phyloP scores from a whole-genome alignment of 2,113 vertebrate species.

The Petrocephalus microphthalmus region DNA sequence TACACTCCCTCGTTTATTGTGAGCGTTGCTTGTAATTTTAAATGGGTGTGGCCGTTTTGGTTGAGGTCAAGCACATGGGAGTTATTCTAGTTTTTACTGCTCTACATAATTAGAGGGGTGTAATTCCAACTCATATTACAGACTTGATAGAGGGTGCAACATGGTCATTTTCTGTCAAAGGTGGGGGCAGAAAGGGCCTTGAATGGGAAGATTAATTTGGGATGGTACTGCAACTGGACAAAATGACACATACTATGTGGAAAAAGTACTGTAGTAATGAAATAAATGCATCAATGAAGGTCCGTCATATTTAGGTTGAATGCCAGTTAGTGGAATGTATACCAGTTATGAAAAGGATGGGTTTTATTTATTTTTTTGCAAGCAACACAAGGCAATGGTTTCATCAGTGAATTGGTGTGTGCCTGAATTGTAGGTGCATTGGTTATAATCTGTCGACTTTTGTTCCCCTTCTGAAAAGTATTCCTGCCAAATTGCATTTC shows the following conservation, averaged over 20 bases:
- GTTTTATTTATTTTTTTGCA: no score
- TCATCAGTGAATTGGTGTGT: neutral
- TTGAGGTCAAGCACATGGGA: neutral
- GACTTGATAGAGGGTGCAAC: neutral
- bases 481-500: neutral
- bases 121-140: conserved; percentile 1
- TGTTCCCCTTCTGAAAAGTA: neutral
- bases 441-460: neutral
- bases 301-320: neutral
- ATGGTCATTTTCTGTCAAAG: neutral
- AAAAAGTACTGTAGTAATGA: neutral
- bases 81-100: conserved; percentile 16
- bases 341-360: neutral
- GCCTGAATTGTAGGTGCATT: neutral
- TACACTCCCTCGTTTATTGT: neutral
- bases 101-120: conserved; percentile 16
- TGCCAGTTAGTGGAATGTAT: neutral
- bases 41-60: conserved; percentile 9
- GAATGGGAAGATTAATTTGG: neutral
- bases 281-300: neutral
- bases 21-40: conserved; percentile 20
- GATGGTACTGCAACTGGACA: neutral
- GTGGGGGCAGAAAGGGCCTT: neutral
- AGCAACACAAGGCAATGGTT: neutral
- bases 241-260: neutral